Base-by-base conservation (phyloP, 2,888 invertebrate species). In the Steinernema carpocapsae region DNA sequence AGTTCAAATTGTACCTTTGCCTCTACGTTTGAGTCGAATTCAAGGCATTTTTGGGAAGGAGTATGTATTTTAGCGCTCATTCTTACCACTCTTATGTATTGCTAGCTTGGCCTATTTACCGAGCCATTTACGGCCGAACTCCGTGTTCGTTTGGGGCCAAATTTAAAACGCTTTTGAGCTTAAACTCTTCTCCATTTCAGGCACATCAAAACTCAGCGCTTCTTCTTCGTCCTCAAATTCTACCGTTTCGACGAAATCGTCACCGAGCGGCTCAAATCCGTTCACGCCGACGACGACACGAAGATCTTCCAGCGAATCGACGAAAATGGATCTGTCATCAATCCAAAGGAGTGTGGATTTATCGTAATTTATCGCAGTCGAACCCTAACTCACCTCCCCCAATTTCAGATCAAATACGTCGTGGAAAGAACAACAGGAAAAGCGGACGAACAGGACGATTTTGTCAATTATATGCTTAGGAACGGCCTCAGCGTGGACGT, bases 181-280 rank as follows among this genome's bases (percentile, higher is more conserved):
- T n/a, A n/a, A n/a, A n/a, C 17, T 19, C 12, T 12, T 42, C 19
- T 19, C 42, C n/a, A 6, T 37, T 19, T 26, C 26, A 56, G 19
- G 4, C 52, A 29, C 22, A 32, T 72, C 6, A 76, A 76, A 6
- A 82, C 84, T 2, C 86, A 87, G 19, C 32, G 48, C 4, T 85
- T 89, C 10, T 90, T 89, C 84, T 89, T 90, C 84, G 89, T 90
- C 0, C 88, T 90, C 81, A 89, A 89, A 80, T 90, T 90, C 82
- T 90, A 90, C 83, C 86, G 90, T 22, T 90, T 89, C 79, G 88
- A 88, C 2, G 87, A 88, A 75, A 84, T 90, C 71, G 89, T 88
- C 1, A 88, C 90, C 12, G 90, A 90, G 82, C 88, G 88, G 88
- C 89, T 75, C 77, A 78, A 76, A n/a, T 45, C 64, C 37, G 43